Percentiles rank a stretch among this genome's conserved stretches.
Evolutionary conservation across 2,888 invertebrate genomes (phyloP).

Genomic region (Scaptomyza flava): DNA sequence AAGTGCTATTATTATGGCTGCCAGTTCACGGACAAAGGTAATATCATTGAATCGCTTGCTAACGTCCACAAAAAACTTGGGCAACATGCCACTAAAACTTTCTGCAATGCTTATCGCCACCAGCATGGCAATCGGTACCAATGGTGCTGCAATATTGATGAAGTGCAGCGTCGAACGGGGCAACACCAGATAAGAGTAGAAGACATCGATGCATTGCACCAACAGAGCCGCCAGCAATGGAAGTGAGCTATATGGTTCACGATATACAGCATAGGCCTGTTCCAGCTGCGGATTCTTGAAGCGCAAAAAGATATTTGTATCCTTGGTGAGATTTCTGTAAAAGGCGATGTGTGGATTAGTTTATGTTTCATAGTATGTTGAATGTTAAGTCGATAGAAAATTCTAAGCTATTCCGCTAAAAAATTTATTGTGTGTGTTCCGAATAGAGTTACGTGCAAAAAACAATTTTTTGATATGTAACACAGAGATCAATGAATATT

Average conservation of each 20-base stretch:
- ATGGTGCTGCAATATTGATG: constrained; percentile 79
- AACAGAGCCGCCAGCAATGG: constrained; percentile 88
- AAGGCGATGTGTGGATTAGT: not conserved
- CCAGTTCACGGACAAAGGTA: constrained; percentile 86
- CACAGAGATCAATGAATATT: too few relatives aligned
- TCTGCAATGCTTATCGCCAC: constrained; percentile 84
- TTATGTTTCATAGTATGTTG: not conserved
- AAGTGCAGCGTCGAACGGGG: constrained; percentile 84
- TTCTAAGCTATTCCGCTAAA: too few relatives aligned
- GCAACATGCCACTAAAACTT: constrained; percentile 84
- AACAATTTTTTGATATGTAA: too few relatives aligned
- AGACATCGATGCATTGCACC: constrained; percentile 86
- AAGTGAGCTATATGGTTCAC: constrained; percentile 88
- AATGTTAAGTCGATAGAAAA: too few relatives aligned
- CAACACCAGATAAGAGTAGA: constrained; percentile 86
- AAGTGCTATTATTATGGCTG: constrained; percentile 86
- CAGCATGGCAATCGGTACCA: constrained; percentile 81
- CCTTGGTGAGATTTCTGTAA: constrained; percentile 86
- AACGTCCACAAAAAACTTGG: constrained; percentile 85
- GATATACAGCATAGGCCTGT: constrained; percentile 87
- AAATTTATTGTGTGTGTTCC: too few relatives aligned
- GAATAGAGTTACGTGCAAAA: too few relatives aligned
- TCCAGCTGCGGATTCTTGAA: constrained; percentile 89
- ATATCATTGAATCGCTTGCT: constrained; percentile 87
- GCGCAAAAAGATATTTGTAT: constrained; percentile 88